Percentiles rank a stretch among this genome's conserved stretches.
Conservation (phyloP, 2,113 vertebrate genomes). For the Datnioides undecimradiatus region DNA sequence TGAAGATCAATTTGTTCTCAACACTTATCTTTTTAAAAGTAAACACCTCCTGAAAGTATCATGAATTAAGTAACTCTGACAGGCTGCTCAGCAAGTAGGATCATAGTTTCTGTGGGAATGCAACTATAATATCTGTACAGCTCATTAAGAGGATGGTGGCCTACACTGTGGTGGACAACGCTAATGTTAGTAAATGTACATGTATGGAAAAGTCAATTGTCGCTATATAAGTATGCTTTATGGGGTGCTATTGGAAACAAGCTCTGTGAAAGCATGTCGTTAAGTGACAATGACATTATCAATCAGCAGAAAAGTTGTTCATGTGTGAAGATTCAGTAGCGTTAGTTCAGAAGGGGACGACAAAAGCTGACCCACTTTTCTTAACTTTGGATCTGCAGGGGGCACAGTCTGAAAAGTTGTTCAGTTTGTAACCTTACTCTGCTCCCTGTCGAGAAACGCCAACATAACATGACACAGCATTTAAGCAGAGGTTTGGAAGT, state of each 20-base stretch:
- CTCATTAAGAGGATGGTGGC: neutral
- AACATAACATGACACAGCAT: neutral
- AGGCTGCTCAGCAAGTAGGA: neutral
- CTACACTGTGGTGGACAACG: neutral
- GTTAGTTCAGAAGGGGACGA: constrained; percentile 41
- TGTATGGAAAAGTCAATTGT: neutral
- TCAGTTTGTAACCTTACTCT: neutral
- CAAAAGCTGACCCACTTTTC: constrained; percentile 82
- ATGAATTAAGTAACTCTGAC: neutral
- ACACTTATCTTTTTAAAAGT: neutral
- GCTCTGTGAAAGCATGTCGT: constrained; percentile 1
- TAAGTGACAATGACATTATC: constrained; percentile 33
- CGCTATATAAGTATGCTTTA: neutral
- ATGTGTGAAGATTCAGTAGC: constrained; percentile 64
- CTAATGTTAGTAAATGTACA: neutral
- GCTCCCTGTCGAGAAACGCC: neutral
- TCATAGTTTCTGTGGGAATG: neutral
- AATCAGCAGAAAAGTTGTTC: constrained; percentile 47
- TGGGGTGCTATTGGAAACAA: neutral
- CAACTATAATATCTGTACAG: neutral
- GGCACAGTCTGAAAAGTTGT: constrained; percentile 71
- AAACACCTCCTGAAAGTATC: neutral
- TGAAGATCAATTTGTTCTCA: neutral
- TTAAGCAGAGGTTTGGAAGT: neutral
- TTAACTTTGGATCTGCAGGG: constrained; percentile 70